Evolutionary conservation across 2,888 invertebrate species (phyloP).

Genomic region (Leucophenga maculata): DNA sequence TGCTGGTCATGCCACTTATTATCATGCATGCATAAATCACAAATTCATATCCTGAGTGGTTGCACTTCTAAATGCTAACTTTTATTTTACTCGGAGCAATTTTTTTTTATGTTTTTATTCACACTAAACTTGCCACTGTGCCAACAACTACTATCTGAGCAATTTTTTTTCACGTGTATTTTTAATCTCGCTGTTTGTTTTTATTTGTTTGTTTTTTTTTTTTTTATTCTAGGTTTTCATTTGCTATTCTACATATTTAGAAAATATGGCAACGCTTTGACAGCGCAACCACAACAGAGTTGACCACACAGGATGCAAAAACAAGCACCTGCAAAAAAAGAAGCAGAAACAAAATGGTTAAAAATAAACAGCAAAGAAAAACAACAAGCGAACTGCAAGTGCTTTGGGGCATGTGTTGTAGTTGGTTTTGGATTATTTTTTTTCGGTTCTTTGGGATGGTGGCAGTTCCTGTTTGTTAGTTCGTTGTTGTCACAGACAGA

Average conservation of each 20-base stretch:
- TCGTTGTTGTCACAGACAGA: conserved; percentile 39
- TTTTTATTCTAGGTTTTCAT: too few species aligned
- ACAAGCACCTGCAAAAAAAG: conserved; percentile 34
- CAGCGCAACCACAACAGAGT: conserved; percentile 56
- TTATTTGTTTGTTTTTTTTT: neutral
- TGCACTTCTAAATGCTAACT: conserved; percentile 30
- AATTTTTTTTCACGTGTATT: conserved; percentile 18
- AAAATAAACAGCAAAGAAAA: conserved; percentile 17
- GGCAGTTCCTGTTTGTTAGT: too few species aligned
- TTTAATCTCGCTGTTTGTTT: conserved; percentile 54
- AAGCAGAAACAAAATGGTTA: conserved; percentile 18
- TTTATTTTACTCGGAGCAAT: conserved; percentile 4
- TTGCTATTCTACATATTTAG: conserved; percentile 54
- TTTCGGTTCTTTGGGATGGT: neutral
- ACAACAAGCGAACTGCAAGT: conserved; percentile 14
- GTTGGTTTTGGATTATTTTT: too few species aligned
- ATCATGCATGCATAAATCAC: conserved; percentile 57
- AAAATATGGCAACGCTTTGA: conserved; percentile 67
- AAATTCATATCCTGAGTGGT: conserved; percentile 65
- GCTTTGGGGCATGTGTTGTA: too few species aligned
- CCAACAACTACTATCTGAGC: neutral
- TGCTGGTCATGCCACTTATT: conserved; percentile 47
- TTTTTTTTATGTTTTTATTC: neutral
- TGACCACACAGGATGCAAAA: conserved; percentile 57
- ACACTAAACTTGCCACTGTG: neutral